Base-by-base conservation (phyloP, 2,888 invertebrate species). In the Salpingus planirostris region DNA sequence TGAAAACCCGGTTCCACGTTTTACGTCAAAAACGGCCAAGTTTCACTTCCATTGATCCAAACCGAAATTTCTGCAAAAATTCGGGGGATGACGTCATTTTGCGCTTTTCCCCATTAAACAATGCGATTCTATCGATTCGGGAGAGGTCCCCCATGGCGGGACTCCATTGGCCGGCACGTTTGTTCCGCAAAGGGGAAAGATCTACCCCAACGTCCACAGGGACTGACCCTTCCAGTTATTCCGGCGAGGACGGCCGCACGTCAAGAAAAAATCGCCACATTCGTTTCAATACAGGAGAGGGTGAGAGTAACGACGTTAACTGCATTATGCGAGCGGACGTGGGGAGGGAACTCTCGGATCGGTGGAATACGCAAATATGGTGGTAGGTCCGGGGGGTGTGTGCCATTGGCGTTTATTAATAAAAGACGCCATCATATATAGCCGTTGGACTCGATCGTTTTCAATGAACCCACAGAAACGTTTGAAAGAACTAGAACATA, bases 341-440 rank as follows among this genome's bases (percentile, higher is more conserved):
- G n/a, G n/a, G n/a, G n/a, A n/a, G n/a, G n/a, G n/a, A n/a, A n/a
- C n/a, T n/a, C n/a, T n/a, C n/a, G n/a, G n/a, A n/a, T n/a, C n/a
- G n/a, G n/a, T n/a, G n/a, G n/a, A n/a, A n/a, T n/a, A n/a, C n/a
- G 25, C 42, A 47, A 50, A 49, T 43, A 51, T 51, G 51, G 49
- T 45, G 44, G 49, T 40, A 21, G 31, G 40, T 37, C 30, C 34
- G 33, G 43, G 39, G 37, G 39, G 44, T 40, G 38, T n/a, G n/a
- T n/a, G n/a, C n/a, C n/a, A n/a, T n/a, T n/a, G n/a, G n/a, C n/a
- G n/a, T n/a, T n/a, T n/a, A n/a, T n/a, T n/a, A n/a, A n/a, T n/a
- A n/a, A n/a, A n/a, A n/a, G n/a, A n/a, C n/a, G n/a, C n/a, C n/a
- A n/a, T n/a, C n/a, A n/a, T n/a, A n/a, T n/a, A n/a, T n/a, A n/a